Base-by-base conservation (phyloP, 2,888 invertebrate species). In the Ischnus inquisitorius region DNA sequence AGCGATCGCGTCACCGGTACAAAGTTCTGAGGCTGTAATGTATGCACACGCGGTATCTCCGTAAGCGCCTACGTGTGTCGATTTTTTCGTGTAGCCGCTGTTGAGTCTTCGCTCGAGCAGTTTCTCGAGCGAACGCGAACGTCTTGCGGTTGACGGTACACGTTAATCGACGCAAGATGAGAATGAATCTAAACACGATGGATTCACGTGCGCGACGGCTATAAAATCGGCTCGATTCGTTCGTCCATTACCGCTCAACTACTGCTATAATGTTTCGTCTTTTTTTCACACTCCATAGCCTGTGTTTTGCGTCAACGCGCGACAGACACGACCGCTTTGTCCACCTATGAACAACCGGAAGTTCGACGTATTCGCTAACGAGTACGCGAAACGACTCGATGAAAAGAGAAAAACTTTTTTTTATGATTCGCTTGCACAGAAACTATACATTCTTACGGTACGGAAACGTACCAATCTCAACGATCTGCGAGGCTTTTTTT, bases 1-100 rank as follows among this genome's bases (percentile, higher is more conserved):
- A 65, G 72, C 48, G 39, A n/a, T 16, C 68, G 68, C 82, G 82
- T 82, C 82, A 82, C 41, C 78, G 82, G 82, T 39, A 74, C 83
- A 79, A 83, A 83, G 83, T 79, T 83, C 69, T 64, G 12, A 57
- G 28, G 4, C 39, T 39, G 6, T 12, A 28, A 67, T 43, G 14
- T 25, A 43, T 8, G 46, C 67, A 46, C 12, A 67, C 22, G 25
- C n/a, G 68, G 16, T 16, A 41, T 57, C 6, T 34, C 14, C 14
- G 8, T 41, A 25, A 41, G 41, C 41, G 6, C 14, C 39, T 28
- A n/a, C 43, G n/a, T 68, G 39, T 6, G 28, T 12, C 41, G 16
- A n/a, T n/a, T n/a, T n/a, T 16, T 10, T 16, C 43, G 5, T 65
- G 46, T n/a, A n/a, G 12, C 6, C 62, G 16, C 54, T 12, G 67